phyloP scores from a whole-genome alignment of 2,113 vertebrate species.

The Pedetes capensis region DNA sequence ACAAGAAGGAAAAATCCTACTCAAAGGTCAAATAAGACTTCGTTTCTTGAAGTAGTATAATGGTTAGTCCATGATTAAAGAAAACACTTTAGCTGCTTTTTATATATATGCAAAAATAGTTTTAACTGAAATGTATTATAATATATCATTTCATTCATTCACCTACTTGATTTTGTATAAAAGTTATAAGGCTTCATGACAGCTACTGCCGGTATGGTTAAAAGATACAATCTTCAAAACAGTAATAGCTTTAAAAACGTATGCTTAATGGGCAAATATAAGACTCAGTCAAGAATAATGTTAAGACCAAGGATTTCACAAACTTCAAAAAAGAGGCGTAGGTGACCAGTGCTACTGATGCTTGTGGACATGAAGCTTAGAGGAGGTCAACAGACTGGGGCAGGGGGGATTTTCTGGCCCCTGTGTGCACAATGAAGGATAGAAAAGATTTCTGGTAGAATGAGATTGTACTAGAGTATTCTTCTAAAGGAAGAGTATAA shows the following conservation, averaged over 20 bases:
- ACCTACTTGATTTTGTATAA: not conserved
- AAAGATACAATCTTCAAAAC: not conserved
- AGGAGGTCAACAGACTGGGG: not conserved
- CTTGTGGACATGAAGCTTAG: not conserved
- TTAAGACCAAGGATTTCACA: not conserved
- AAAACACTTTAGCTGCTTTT: not conserved
- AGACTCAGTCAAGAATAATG: not conserved
- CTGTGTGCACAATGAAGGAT: not conserved
- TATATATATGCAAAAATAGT: not conserved
- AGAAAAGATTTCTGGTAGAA: not conserved
- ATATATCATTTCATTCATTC: not conserved
- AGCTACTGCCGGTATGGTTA: not conserved
- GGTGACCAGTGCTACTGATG: not conserved
- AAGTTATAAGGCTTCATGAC: not conserved
- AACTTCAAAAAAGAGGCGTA: not conserved
- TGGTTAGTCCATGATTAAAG: not conserved
- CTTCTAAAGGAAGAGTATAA: not conserved
- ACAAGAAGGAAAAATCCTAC: no score
- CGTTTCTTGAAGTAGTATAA: slow-evolving; percentile 3
- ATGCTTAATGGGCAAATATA: not conserved
- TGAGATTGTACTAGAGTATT: not conserved
- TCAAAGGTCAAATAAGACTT: no score
- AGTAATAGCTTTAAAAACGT: not conserved
- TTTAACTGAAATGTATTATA: not conserved
- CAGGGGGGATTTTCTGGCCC: not conserved